Evolutionary conservation across 2,797 vertebrate species (phyloP).

Genomic region (Sus cebifrons): DNA sequence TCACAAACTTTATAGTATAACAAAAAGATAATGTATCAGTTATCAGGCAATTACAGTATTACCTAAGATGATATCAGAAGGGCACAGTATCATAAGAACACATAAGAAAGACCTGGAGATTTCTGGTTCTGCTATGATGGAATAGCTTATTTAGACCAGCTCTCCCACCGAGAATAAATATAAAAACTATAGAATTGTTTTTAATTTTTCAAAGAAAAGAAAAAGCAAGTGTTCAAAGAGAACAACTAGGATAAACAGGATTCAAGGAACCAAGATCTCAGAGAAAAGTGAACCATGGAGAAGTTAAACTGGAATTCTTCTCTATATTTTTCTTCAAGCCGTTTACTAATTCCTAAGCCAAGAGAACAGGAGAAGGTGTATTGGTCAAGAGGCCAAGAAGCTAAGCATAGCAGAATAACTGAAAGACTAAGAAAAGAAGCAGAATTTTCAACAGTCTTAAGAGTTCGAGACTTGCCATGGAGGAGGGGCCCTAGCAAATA

Average conservation of each 20-base stretch:
- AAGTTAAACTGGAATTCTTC: slow-evolving; percentile 48
- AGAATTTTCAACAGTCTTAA: slow-evolving; percentile 5
- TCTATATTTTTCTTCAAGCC: slow-evolving; percentile 3
- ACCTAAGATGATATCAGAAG: background rate
- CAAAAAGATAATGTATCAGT: background rate
- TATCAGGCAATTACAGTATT: background rate
- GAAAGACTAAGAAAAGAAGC: slow-evolving; percentile 39
- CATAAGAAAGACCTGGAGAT: background rate
- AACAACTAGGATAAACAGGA: background rate
- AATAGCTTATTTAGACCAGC: slow-evolving; percentile 3
- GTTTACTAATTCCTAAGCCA: slow-evolving; percentile 53
- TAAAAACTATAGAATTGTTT: background rate
- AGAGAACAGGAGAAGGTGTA: background rate
- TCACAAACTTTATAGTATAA: background rate
- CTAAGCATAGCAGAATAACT: slow-evolving; percentile 28
- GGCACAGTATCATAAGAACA: background rate
- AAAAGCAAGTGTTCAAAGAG: background rate
- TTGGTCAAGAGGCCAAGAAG: slow-evolving; percentile 39
- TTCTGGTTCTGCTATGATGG: slow-evolving; percentile 5
- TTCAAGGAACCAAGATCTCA: background rate
- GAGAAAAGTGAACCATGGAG: background rate
- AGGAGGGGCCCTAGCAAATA: background rate
- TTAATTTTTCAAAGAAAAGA: background rate
- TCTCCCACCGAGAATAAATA: background rate
- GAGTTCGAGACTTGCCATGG: background rate